Evolutionary conservation across 1,140 invertebrate species (phyloP).

Genomic region (Delia radicum): DNA sequence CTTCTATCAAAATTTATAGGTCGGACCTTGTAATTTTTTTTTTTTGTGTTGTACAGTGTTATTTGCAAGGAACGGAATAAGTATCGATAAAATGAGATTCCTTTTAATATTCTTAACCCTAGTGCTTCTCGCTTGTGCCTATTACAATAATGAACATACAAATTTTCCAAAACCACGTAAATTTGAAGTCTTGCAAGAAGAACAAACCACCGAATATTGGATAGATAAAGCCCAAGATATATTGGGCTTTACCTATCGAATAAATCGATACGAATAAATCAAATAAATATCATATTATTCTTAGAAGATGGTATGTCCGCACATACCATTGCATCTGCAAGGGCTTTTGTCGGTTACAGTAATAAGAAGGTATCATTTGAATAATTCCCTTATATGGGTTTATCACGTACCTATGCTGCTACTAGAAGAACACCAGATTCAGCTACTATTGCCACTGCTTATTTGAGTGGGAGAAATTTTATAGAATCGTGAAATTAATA

Average conservation of each 20-base stretch:
- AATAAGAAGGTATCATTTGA: slow-evolving; percentile 70
- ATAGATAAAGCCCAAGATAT: slow-evolving; percentile 33
- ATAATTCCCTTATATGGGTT: slow-evolving; percentile 69
- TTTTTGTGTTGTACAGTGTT: too few species aligned
- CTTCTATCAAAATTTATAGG: too few species aligned
- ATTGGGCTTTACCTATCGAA: slow-evolving; percentile 43
- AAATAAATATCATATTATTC: slow-evolving; percentile 75
- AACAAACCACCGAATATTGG: slow-evolving; percentile 34
- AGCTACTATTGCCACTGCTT: slow-evolving; percentile 76
- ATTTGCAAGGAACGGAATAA: too few species aligned
- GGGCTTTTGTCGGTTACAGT: slow-evolving; percentile 68
- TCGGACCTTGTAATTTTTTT: too few species aligned
- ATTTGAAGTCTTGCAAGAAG: background rate
- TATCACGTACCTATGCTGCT: slow-evolving; percentile 78
- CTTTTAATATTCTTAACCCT: background rate
- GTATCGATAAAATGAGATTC: background rate
- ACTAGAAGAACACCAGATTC: slow-evolving; percentile 75
- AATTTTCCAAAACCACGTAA: background rate
- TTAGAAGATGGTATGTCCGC: slow-evolving; percentile 80
- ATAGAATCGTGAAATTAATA: too few species aligned
- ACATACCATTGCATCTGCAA: slow-evolving; percentile 69
- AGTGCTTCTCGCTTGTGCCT: background rate
- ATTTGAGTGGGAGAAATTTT: too few species aligned
- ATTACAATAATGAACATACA: background rate
- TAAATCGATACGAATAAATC: slow-evolving; percentile 57